phyloP scores from a whole-genome alignment of 2,888 invertebrate species.

The Synergus japonicus region DNA sequence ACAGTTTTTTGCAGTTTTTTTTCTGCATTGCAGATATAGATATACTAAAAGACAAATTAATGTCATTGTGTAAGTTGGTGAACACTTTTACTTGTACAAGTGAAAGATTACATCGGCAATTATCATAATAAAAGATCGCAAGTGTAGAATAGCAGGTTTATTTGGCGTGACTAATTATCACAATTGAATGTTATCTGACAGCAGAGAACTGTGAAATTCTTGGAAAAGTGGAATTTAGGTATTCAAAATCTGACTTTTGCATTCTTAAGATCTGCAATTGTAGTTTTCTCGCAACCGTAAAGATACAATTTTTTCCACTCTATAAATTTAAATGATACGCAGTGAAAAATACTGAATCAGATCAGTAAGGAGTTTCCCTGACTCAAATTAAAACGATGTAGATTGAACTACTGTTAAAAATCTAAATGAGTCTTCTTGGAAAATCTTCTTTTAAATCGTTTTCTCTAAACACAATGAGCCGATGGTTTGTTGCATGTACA shows the following conservation, averaged over 20 bases:
- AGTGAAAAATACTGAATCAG: too few relatives aligned
- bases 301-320: not conserved
- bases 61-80: not conserved
- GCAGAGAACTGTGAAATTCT: not conserved
- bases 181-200: constrained; percentile 35
- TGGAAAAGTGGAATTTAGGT: constrained; percentile 1
- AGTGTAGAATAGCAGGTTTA: constrained; percentile 27
- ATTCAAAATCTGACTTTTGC: not conserved
- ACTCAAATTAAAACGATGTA: too few relatives aligned
- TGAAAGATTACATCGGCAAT: constrained; percentile 19
- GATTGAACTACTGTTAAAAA: too few relatives aligned
- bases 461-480: constrained; percentile 28
- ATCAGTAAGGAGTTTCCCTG: not conserved
- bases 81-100: not conserved
- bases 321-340: not conserved
- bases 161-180: constrained; percentile 29
- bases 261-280: not conserved
- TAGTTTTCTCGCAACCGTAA: not conserved
- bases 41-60: not conserved
- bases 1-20: not conserved
- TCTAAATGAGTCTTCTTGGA: too few relatives aligned
- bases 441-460: not conserved
- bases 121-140: constrained; percentile 33
- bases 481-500: constrained; percentile 21
- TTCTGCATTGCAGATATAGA: not conserved